A percentile compares a stretch with the other conserved stretches of the same genome.
These are phyloP conservation scores for Apis florea DNA, from an alignment of 1,140 invertebrate genomes.

Conservation along the genomic window DNA sequence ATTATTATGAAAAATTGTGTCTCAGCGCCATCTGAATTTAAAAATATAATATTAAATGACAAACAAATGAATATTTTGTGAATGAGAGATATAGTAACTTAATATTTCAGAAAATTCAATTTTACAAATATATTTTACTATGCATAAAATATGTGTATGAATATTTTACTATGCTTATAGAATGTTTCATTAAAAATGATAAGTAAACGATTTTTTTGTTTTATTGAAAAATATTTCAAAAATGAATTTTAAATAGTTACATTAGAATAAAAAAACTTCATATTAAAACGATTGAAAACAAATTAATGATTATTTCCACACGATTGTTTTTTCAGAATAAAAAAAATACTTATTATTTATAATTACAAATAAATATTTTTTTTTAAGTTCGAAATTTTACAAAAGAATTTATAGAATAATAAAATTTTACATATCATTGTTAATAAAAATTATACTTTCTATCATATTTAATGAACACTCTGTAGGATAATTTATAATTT, in stretches of 20 bases:
- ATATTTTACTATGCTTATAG: no score
- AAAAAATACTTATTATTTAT: no score
- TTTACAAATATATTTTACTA: neutral
- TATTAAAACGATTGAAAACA: neutral
- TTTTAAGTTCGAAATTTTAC: neutral
- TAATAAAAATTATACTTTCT: neutral
- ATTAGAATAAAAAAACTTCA: neutral
- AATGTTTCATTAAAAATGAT: conserved; percentile 2
- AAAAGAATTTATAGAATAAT: neutral
- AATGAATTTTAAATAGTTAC: neutral
- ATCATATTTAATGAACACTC: conserved; percentile 8
- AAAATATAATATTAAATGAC: neutral
- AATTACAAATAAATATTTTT: no score
- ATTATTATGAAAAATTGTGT: conserved; percentile 5
- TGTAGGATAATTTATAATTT: neutral
- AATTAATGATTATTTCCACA: no score
- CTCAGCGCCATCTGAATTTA: neutral
- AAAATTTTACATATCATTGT: neutral
- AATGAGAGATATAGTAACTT: neutral
- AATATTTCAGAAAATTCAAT: neutral
- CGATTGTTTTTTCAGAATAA: no score
- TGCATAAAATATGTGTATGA: neutral
- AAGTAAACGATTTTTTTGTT: neutral
- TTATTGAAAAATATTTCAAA: neutral
- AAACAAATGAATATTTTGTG: neutral